phyloP scores from a whole-genome alignment of 2,888 invertebrate genomes.

The Kryphioiulus occultus region DNA sequence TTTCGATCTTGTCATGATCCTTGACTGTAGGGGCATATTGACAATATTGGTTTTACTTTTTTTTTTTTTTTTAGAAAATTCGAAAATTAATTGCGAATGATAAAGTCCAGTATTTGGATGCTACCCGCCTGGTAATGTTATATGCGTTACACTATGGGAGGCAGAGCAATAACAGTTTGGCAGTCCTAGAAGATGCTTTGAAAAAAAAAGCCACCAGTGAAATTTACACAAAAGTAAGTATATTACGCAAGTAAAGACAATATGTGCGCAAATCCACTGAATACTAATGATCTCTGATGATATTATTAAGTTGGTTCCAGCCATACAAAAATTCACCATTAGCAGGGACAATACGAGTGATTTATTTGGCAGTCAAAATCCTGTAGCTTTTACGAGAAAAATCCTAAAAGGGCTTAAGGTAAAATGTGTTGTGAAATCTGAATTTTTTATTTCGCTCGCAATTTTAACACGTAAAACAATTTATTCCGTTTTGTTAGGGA shows the following conservation, averaged over 20 bases:
- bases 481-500: conserved; percentile 72
- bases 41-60: background rate
- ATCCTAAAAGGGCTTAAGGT: conserved; percentile 76
- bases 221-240: conserved; percentile 62
- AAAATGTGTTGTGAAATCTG: conserved; percentile 61
- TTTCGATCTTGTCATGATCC: background rate
- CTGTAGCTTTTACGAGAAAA: conserved; percentile 89
- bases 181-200: conserved; percentile 76
- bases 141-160: conserved; percentile 94
- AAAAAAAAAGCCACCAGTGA: conserved; percentile 77
- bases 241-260: background rate
- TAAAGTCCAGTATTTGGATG: conserved; percentile 78
- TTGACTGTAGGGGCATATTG: too few species aligned
- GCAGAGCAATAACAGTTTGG: conserved; percentile 83
- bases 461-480: conserved; percentile 49
- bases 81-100: conserved; percentile 79
- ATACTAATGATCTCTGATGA: background rate
- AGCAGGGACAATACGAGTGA: conserved; percentile 80
- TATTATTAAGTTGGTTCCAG: conserved; percentile 67
- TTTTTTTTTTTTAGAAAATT: conserved; percentile 69
- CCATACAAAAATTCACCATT: conserved; percentile 84
- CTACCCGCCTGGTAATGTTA: conserved; percentile 84
- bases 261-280: background rate
- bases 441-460: background rate
- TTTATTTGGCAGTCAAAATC: conserved; percentile 81